Evolutionary conservation across 2,113 vertebrate species (phyloP), one percentile per base, ranked within the genome.

Genomic region (Puntigrus tetrazona): DNA sequence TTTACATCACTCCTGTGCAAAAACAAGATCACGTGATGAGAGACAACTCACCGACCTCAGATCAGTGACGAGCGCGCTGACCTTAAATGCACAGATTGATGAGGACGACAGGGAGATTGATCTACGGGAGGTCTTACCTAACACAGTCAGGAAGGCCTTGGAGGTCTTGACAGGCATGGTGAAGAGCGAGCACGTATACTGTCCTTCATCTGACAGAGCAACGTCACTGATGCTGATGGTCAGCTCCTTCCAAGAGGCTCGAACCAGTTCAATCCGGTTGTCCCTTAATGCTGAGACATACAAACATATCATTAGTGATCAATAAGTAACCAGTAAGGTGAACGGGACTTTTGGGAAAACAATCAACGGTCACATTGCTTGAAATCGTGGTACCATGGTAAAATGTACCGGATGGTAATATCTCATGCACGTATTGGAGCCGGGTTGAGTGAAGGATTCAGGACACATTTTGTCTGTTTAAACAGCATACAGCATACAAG

Each of bases 161-260:
- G 97, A 96, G 82, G 97, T 99, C 92, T 97, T 98, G 94, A 99
- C 97, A 84, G 98, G 97, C 98, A 99, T 99, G 72, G 98, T 99
- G 94, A 99, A 99, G 88, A 99, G 95, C 13, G 97, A 99, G 91
- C 98, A 99, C 81, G 98, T 99, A 88, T 99, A 99, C 89, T 95
- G 97, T 82, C 98, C 98, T 91, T 99, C 98, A 77, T 99, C 98
- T 0, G 96, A 96, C 91, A 99, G 94, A 74, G 96, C 93, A 87
- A 98, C 96, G 7, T 99, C 97, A 81, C 93, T 94, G 92, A 99
- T 96, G 6, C 95, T 97, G 94, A 99, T 99, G 61, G 96, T 98
- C 90, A 99, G 90, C 91, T 99, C 98, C 90, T 97, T 96, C 94
- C 95, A 97, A 0, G 98, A 96, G 59, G 97, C 97, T 73, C 95